phyloP scores from a whole-genome alignment of 2,888 invertebrate species.

The Lepidocyrtinus sp. region DNA sequence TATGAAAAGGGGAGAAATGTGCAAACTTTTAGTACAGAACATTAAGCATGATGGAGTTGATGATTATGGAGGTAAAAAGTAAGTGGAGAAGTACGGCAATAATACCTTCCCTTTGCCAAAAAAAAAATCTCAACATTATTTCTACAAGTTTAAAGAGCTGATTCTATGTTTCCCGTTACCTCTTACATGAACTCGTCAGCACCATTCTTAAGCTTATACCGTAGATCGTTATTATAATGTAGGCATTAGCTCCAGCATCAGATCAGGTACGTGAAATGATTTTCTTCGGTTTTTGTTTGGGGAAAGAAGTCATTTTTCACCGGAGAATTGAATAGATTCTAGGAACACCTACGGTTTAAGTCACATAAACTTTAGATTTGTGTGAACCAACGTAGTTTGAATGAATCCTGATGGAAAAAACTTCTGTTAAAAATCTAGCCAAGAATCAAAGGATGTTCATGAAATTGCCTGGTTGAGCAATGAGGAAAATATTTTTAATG shows the following conservation, averaged over 20 bases:
- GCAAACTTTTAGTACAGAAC: constrained; percentile 32
- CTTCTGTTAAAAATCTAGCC: too few relatives aligned
- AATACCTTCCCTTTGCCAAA: constrained; percentile 36
- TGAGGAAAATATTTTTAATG: neutral
- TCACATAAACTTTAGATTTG: too few relatives aligned
- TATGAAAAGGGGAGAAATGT: too few relatives aligned
- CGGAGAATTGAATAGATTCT: constrained; percentile 38
- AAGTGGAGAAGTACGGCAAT: too few relatives aligned
- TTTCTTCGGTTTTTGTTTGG: neutral
- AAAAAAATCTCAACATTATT: too few relatives aligned
- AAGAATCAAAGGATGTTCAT: too few relatives aligned
- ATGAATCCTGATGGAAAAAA: too few relatives aligned
- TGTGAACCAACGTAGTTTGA: neutral
- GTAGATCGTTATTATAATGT: too few relatives aligned
- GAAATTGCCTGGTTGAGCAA: neutral
- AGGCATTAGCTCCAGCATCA: constrained; percentile 46
- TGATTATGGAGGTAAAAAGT: constrained; percentile 25
- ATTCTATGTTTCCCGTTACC: too few relatives aligned
- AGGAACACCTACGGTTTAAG: constrained; percentile 38
- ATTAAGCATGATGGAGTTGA: constrained; percentile 31
- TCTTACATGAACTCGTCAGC: too few relatives aligned
- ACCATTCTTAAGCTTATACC: too few relatives aligned
- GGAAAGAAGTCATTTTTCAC: constrained; percentile 43
- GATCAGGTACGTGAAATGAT: constrained; percentile 26
- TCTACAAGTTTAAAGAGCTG: too few relatives aligned